Percentiles rank a stretch among this genome's conserved stretches.
Conservation (phyloP, 1,140 invertebrate genomes). For the Drosophila sechellia region DNA sequence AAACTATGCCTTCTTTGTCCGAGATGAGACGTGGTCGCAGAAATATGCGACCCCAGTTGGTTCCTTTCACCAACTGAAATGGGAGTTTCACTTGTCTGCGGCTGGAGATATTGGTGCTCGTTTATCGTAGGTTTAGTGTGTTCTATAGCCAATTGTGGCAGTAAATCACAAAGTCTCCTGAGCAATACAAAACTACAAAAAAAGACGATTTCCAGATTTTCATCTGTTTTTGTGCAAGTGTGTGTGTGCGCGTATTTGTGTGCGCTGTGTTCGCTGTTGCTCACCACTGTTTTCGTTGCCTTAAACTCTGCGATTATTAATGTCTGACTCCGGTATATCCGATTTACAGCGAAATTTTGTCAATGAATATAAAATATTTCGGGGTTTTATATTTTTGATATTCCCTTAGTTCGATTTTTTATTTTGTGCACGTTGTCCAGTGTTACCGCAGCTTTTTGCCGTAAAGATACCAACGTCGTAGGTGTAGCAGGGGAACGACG, state of each 20-base stretch:
- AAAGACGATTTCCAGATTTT: slow-evolving; percentile 56
- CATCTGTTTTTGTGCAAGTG: slow-evolving; percentile 33
- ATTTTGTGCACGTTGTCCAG: slow-evolving; percentile 59
- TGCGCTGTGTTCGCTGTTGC: slow-evolving; percentile 32
- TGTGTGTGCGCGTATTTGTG: slow-evolving; percentile 11
- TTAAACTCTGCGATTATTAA: background rate
- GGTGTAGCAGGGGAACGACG: too few species aligned
- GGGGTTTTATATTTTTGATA: slow-evolving; percentile 34
- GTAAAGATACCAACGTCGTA: background rate
- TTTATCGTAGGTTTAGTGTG: background rate
- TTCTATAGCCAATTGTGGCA: background rate
- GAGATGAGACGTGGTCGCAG: slow-evolving; percentile 33
- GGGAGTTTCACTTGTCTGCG: background rate
- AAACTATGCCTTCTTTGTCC: slow-evolving; percentile 39
- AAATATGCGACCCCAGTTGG: slow-evolving; percentile 27
- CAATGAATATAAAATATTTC: background rate
- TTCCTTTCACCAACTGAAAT: slow-evolving; percentile 34
- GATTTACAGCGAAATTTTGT: background rate
- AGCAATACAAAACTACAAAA: background rate
- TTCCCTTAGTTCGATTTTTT: slow-evolving; percentile 55
- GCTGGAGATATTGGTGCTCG: background rate
- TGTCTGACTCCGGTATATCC: too few species aligned
- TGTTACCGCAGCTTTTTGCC: slow-evolving; percentile 40
- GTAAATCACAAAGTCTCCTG: slow-evolving; percentile 9
- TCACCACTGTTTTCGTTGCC: slow-evolving; percentile 21